Evolutionary conservation across 53 echinoderm and acorn worm genomes (phyloP).

Genomic region (Actinopyga echinites): DNA sequence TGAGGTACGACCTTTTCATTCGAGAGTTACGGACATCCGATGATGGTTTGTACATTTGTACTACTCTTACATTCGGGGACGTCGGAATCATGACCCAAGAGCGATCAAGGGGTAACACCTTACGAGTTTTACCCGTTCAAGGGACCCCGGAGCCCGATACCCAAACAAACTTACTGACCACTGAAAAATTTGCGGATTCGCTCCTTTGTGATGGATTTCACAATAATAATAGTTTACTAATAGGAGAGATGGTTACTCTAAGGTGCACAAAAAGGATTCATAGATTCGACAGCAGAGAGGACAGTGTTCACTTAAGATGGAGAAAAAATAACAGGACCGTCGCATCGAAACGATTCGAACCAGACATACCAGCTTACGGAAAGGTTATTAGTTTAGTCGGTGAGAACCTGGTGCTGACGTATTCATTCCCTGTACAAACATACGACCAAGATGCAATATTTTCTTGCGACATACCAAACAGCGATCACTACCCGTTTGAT

Average conservation of each 20-base stretch:
- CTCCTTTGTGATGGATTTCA: too few relatives aligned
- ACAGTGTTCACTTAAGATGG: background rate
- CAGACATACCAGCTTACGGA: background rate
- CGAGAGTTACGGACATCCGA: background rate
- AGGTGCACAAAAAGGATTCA: slow-evolving; percentile 10
- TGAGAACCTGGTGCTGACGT: background rate
- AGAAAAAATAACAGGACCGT: slow-evolving; percentile 3
- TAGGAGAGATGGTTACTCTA: background rate
- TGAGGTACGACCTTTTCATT: background rate
- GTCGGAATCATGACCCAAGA: slow-evolving; percentile 5
- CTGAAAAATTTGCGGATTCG: too few relatives aligned
- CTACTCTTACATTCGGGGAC: slow-evolving; percentile 7
- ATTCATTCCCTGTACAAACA: background rate
- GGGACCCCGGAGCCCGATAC: too few relatives aligned
- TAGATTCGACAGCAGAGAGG: background rate
- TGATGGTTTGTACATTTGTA: slow-evolving; percentile 11
- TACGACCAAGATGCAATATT: background rate
- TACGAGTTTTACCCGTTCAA: background rate
- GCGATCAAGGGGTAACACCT: background rate
- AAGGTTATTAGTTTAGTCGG: background rate
- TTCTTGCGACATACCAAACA: background rate
- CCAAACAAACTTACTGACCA: too few relatives aligned
- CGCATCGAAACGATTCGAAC: background rate
- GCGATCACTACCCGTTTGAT: background rate
- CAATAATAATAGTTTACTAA: background rate